Percentiles rank a stretch among this genome's conserved stretches.
These are phyloP conservation scores for Austrofundulus limnaeus DNA, from an alignment of 2,113 vertebrate genomes.

Conservation along the genomic window DNA sequence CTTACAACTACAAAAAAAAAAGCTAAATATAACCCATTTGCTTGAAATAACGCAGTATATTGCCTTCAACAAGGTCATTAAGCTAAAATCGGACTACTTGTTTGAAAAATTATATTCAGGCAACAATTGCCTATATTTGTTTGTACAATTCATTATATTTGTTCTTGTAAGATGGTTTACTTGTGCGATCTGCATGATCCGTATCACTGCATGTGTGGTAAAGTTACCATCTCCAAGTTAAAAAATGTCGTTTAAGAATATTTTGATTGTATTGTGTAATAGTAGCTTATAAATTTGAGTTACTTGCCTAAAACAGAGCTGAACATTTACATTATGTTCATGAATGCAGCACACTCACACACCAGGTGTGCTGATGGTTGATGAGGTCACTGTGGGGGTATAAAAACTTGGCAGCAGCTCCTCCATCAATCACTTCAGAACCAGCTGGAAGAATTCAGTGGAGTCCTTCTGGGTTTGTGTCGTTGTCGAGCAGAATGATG, in stretches of 20 bases:
- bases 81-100: too few relatives aligned
- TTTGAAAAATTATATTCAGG: too few relatives aligned
- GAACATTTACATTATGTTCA: too few relatives aligned
- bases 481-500: constrained; percentile 38
- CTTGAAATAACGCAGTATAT: too few relatives aligned
- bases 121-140: too few relatives aligned
- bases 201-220: background rate
- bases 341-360: constrained; percentile 6
- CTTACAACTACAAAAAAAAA: too few relatives aligned
- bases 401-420: background rate
- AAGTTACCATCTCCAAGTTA: background rate
- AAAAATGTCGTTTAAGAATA: background rate
- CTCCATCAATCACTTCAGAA: fast-evolving
- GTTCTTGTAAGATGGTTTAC: background rate
- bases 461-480: background rate
- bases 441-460: fast-evolving
- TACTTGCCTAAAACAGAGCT: too few relatives aligned
- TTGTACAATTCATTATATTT: too few relatives aligned
- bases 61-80: too few relatives aligned
- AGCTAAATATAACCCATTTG: too few relatives aligned
- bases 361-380: constrained; percentile 29
- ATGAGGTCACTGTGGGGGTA: constrained; percentile 46
- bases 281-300: too few relatives aligned
- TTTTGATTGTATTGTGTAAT: background rate
- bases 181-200: background rate